These are phyloP conservation scores for Anaspis maculata DNA, from an alignment of 2,888 invertebrate genomes.

Conservation along the genomic window DNA sequence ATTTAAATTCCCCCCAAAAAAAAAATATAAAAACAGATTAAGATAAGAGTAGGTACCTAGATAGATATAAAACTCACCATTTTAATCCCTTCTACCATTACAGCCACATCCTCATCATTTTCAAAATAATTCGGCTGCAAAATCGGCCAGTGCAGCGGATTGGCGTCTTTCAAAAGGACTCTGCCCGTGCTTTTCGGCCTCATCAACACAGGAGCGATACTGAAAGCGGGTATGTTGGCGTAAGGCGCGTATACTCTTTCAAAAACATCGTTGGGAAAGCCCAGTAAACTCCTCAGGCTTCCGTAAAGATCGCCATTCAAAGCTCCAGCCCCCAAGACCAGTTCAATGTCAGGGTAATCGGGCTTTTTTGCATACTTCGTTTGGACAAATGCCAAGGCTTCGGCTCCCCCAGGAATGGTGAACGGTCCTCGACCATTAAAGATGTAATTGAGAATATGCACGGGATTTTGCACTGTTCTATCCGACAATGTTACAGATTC, in stretches of 20 bases:
- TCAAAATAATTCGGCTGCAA: slow-evolving; percentile 79
- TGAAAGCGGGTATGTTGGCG: slow-evolving; percentile 50
- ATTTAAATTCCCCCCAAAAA: no score
- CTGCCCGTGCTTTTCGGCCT: slow-evolving; percentile 68
- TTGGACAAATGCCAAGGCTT: slow-evolving; percentile 65
- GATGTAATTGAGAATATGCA: slow-evolving; percentile 54
- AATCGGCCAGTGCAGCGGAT: slow-evolving; percentile 68
- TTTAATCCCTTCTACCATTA: slow-evolving; percentile 66
- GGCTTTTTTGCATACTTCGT: slow-evolving; percentile 50
- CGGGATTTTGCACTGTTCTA: slow-evolving; percentile 45
- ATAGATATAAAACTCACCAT: no score
- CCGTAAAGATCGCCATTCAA: slow-evolving; percentile 67
- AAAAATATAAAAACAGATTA: no score
- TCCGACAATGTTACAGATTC: slow-evolving; percentile 60
- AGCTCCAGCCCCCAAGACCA: slow-evolving; percentile 70
- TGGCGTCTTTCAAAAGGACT: slow-evolving; percentile 57
- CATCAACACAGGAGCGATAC: slow-evolving; percentile 65
- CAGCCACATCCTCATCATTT: slow-evolving; percentile 60
- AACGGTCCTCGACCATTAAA: slow-evolving; percentile 59
- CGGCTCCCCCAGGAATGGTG: slow-evolving; percentile 70
- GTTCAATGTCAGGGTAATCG: slow-evolving; percentile 68
- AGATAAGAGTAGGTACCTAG: no score
- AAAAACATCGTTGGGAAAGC: slow-evolving; percentile 55
- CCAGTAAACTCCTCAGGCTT: slow-evolving; percentile 54
- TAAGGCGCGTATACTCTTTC: slow-evolving; percentile 48